phyloP scores from a whole-genome alignment of 2,113 vertebrate species.

The Corythaixoides concolor region DNA sequence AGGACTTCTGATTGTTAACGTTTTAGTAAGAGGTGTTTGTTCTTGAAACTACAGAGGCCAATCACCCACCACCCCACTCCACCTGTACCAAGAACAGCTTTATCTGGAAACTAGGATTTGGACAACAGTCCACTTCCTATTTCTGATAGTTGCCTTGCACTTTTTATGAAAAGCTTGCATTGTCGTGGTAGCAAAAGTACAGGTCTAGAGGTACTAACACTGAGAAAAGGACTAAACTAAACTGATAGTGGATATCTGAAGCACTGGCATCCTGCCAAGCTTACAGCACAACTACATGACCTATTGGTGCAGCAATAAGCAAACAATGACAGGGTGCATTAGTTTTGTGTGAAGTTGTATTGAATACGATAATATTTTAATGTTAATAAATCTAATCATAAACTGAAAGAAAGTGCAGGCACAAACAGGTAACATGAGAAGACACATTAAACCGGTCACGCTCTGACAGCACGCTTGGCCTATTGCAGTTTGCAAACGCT shows the following conservation, averaged over 20 bases:
- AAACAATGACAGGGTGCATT: neutral
- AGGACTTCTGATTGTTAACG: neutral
- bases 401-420: neutral
- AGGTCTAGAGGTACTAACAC: neutral
- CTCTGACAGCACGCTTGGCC: neutral
- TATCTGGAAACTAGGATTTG: neutral
- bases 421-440: neutral
- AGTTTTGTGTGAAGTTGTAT: neutral
- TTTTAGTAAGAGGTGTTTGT: neutral
- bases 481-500: no score
- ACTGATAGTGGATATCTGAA: neutral
- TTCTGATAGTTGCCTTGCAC: neutral
- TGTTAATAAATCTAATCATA: neutral
- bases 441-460: rapidly evolving
- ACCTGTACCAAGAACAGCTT: neutral
- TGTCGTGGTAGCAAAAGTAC: neutral
- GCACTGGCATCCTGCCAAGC: no score
- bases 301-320: neutral
- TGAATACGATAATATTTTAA: rapidly evolving
- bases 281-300: neutral
- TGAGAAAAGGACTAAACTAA: neutral
- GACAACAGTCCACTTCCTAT: neutral
- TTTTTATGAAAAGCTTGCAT: neutral
- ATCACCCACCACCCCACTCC: neutral
- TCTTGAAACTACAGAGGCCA: rapidly evolving